These are phyloP conservation scores for Manduca sexta DNA, from an alignment of 1,140 invertebrate genomes.

Conservation along the genomic window DNA sequence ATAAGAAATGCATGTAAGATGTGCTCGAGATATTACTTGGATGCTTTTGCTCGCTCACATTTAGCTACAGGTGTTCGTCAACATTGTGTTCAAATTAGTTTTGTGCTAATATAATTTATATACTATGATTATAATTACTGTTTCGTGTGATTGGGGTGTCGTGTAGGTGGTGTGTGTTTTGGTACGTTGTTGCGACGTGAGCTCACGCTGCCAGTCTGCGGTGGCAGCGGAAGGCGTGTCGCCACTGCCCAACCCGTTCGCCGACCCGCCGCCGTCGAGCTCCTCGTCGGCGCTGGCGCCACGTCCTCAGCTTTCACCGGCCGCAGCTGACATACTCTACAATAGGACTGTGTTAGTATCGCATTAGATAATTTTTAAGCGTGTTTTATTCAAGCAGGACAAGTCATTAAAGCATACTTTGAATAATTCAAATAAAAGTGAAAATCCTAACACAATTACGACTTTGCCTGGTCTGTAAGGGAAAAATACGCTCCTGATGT, in stretches of 20 bases:
- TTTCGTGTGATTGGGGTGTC: not conserved
- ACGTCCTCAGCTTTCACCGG: slow-evolving; percentile 79
- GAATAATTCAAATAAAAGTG: too few relatives aligned
- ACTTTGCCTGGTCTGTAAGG: too few relatives aligned
- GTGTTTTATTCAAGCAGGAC: too few relatives aligned
- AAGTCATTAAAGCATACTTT: too few relatives aligned
- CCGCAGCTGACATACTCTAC: slow-evolving; percentile 84
- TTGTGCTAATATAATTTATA: not conserved
- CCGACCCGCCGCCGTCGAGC: slow-evolving; percentile 83
- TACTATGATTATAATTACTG: not conserved
- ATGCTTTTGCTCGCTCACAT: not conserved
- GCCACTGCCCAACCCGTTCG: slow-evolving; percentile 87
- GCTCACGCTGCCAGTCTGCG: slow-evolving; percentile 84
- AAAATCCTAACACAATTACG: too few relatives aligned
- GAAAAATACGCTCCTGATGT: too few relatives aligned
- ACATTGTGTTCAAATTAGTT: not conserved
- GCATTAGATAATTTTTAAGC: too few relatives aligned
- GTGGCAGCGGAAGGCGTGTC: slow-evolving; percentile 71
- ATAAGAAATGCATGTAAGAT: too few relatives aligned
- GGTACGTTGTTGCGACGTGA: slow-evolving; percentile 94
- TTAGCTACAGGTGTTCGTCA: too few relatives aligned
- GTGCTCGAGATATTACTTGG: not conserved
- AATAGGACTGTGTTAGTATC: slow-evolving; percentile 80
- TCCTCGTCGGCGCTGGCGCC: slow-evolving; percentile 77
- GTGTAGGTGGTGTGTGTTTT: slow-evolving; percentile 87